phyloP scores from a whole-genome alignment of 1,140 invertebrate species.

The Myzus persicae region DNA sequence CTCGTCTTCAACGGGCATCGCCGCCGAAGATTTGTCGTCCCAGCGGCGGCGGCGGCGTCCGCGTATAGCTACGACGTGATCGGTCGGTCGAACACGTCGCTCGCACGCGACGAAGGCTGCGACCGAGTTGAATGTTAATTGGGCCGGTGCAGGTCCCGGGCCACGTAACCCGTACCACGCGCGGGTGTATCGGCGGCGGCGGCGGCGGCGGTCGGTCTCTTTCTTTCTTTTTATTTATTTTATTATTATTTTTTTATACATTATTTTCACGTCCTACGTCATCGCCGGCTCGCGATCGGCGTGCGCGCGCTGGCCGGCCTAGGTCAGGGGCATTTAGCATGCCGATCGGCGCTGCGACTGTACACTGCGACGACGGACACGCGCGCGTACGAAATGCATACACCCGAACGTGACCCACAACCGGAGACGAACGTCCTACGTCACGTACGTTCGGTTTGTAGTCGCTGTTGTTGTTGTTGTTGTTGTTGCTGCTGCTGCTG shows the following conservation, averaged over 20 bases:
- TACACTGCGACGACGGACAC: slow-evolving; percentile 6
- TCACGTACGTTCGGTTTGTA: slow-evolving; percentile 36
- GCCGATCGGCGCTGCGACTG: slow-evolving; percentile 29
- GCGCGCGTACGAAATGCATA: slow-evolving; percentile 33
- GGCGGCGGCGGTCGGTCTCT: not conserved
- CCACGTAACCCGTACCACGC: not conserved
- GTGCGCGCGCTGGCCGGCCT: not conserved
- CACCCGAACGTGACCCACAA: slow-evolving; percentile 52
- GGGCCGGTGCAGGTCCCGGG: not conserved
- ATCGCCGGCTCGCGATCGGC: not conserved
- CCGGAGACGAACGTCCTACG: slow-evolving; percentile 50
- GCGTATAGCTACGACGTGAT: slow-evolving; percentile 21
- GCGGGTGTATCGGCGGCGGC: not conserved
- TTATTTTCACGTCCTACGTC: not conserved
- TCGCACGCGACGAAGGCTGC: slow-evolving; percentile 39
- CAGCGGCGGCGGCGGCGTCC: not conserved
- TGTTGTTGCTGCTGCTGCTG: not conserved
- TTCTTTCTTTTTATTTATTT: slow-evolving; percentile 34
- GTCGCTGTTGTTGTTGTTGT: not conserved
- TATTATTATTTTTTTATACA: not conserved
- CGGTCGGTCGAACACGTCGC: slow-evolving; percentile 43
- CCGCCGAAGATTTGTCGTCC: not conserved
- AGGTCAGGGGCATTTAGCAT: slow-evolving; percentile 55
- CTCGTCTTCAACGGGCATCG: not conserved
- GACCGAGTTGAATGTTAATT: slow-evolving; percentile 58